phyloP scores from a whole-genome alignment of 1,140 invertebrate genomes.

The Homalodisca vitripennis region DNA sequence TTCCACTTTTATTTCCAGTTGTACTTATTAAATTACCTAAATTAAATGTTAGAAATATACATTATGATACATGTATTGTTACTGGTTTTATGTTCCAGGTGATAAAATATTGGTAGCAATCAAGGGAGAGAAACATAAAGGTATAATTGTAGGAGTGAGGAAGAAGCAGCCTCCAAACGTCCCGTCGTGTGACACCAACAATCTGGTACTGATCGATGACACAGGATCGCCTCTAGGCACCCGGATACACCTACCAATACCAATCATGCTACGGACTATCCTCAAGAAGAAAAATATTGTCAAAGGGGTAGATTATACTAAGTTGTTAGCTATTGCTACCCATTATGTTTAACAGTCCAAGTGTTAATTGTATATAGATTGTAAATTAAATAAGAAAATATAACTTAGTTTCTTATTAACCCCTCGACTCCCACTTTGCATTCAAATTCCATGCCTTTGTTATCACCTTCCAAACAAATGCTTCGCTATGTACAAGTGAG shows the following conservation, averaged over 20 bases:
- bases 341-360: conserved; percentile 91
- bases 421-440: too few species aligned
- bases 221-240: conserved; percentile 91
- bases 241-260: conserved; percentile 92
- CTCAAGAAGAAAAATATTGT: conserved; percentile 76
- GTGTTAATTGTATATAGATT: not conserved
- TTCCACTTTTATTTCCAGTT: too few species aligned
- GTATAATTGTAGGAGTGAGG: conserved; percentile 89
- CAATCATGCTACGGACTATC: conserved; percentile 84
- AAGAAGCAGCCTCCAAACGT: conserved; percentile 78
- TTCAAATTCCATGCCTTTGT: too few species aligned
- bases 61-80: too few species aligned
- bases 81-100: conserved; percentile 54
- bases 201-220: conserved; percentile 95
- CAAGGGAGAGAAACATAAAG: conserved; percentile 95
- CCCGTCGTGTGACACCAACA: conserved; percentile 95
- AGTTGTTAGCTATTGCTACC: conserved; percentile 89
- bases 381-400: not conserved
- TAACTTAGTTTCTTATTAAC: too few species aligned
- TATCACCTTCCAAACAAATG: too few species aligned
- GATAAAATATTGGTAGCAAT: conserved; percentile 94
- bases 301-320: conserved; percentile 92
- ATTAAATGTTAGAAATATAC: too few species aligned
- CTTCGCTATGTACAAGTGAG: too few species aligned
- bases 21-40: too few species aligned